These are phyloP conservation scores for Priocnemis perturbator DNA, from an alignment of 2,888 invertebrate species.

Conservation along the genomic window DNA sequence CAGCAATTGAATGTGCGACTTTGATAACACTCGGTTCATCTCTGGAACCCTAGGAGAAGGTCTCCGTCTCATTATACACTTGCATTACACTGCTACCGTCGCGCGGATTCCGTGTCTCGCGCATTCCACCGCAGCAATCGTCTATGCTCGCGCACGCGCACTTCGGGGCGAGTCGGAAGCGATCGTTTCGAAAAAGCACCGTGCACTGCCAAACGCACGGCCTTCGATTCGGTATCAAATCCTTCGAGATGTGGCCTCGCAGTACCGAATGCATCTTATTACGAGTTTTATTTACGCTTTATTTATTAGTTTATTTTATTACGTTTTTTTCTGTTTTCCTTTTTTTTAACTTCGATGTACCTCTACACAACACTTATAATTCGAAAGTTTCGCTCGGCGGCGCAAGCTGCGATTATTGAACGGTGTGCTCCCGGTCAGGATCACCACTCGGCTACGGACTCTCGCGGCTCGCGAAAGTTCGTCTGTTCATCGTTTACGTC, in stretches of 20 bases:
- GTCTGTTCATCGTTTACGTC: neutral
- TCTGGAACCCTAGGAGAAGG: too few relatives aligned
- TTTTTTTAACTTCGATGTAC: conserved; percentile 15
- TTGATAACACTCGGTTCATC: too few relatives aligned
- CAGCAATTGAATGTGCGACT: too few relatives aligned
- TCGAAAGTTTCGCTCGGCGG: conserved; percentile 16
- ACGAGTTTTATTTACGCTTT: neutral
- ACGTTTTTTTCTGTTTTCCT: neutral
- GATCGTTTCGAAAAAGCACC: too few relatives aligned
- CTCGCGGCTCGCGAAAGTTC: neutral
- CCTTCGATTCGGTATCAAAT: neutral
- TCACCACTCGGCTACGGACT: neutral
- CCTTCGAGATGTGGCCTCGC: conserved; percentile 30
- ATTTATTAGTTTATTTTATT: neutral
- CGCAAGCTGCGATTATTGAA: conserved; percentile 7
- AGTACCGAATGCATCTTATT: conserved; percentile 11
- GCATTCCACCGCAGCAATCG: too few relatives aligned
- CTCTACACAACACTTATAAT: conserved; percentile 20
- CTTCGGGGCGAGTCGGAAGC: too few relatives aligned
- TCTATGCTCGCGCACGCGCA: too few relatives aligned
- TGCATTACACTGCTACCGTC: too few relatives aligned
- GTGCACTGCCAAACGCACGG: neutral
- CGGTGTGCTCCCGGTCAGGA: neutral
- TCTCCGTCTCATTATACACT: too few relatives aligned
- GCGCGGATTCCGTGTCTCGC: too few relatives aligned